Evolutionary conservation across 2,113 vertebrate genomes (phyloP).

Genomic region (Tachysurus fulvidraco): DNA sequence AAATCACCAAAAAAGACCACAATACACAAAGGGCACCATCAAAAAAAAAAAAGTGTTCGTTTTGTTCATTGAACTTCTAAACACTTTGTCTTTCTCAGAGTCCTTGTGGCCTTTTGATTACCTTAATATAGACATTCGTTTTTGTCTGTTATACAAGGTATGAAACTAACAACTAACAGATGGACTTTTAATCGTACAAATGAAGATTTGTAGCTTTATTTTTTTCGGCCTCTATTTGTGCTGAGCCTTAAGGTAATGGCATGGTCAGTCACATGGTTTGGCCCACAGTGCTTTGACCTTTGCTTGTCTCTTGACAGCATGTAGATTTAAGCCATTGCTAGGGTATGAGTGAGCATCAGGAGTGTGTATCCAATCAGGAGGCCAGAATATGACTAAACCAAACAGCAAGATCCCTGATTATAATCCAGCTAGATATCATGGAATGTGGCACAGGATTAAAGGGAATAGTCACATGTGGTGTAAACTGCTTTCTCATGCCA

Average conservation of each 20-base stretch:
- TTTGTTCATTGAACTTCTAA: not conserved
- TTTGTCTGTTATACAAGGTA: too few relatives aligned
- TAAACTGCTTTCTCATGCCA: not conserved
- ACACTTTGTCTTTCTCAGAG: not conserved
- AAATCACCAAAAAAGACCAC: too few relatives aligned
- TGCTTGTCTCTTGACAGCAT: not conserved
- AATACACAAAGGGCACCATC: too few relatives aligned
- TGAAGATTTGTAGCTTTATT: not conserved
- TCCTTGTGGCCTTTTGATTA: too few relatives aligned
- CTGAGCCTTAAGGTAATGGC: not conserved
- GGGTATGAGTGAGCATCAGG: not conserved
- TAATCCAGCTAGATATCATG: not conserved
- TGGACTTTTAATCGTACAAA: not conserved
- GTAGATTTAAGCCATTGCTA: not conserved
- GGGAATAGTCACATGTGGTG: not conserved
- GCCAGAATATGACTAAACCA: not conserved
- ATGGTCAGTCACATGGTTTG: not conserved
- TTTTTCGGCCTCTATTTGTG: not conserved
- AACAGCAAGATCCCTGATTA: not conserved
- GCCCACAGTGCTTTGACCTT: not conserved
- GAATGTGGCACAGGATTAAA: conserved; percentile 8
- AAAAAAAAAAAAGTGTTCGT: too few relatives aligned
- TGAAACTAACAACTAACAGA: too few relatives aligned
- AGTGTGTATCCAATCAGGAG: too few relatives aligned
- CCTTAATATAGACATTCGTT: too few relatives aligned